phyloP scores from a whole-genome alignment of 2,113 vertebrate genomes.

The Glaucomys volans region DNA sequence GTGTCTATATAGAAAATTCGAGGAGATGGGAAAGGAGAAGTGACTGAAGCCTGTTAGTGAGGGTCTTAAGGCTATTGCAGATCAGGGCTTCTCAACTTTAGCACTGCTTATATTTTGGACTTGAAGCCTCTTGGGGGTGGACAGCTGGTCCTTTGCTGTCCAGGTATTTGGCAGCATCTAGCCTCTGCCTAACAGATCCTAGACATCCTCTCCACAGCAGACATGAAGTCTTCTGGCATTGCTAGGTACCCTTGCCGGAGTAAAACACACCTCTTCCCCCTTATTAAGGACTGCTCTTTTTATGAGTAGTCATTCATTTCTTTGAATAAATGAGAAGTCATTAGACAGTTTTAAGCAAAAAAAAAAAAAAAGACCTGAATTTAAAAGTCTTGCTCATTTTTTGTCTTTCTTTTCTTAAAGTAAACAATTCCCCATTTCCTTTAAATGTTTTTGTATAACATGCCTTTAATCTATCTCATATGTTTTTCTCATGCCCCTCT shows the following conservation, averaged over 20 bases:
- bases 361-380: neutral
- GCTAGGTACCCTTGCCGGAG: neutral
- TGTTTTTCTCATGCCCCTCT: neutral
- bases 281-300: neutral
- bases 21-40: neutral
- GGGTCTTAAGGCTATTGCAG: neutral
- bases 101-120: neutral
- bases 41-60: neutral
- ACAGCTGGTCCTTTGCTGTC: accelerated
- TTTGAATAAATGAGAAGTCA: neutral
- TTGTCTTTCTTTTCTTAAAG: neutral
- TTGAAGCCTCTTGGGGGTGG: neutral
- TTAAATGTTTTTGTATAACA: neutral
- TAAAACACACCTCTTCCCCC: neutral
- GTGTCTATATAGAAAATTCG: neutral
- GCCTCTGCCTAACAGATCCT: too few relatives aligned
- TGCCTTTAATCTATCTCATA: neutral
- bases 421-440: neutral
- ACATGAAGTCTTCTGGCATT: too few relatives aligned
- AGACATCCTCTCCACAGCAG: neutral
- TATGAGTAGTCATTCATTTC: neutral
- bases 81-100: neutral
- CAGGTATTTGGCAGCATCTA: too few relatives aligned
- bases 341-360: neutral
- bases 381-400: neutral